Evolutionary conservation across 2,888 invertebrate species (phyloP), one percentile per base, ranked within the genome.

Genomic region (Callosobruchus maculatus): DNA sequence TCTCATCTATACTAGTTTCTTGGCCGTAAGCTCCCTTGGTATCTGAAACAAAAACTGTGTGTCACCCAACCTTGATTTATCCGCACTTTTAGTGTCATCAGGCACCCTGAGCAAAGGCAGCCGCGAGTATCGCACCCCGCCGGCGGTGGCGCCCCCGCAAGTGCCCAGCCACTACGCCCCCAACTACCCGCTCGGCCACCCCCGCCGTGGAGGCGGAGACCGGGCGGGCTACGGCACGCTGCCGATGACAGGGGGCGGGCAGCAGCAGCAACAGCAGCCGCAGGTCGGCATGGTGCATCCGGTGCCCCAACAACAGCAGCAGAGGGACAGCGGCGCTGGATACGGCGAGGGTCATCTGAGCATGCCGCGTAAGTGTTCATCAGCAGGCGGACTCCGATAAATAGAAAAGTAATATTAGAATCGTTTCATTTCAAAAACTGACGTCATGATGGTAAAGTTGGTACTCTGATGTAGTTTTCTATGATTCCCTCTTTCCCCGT

Each of bases 151-250:
- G 67, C 98, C 98, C 2, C 98, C 98, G 7, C 97, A 97, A 87
- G 96, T 96, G 79, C 98, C 98, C n/a, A 96, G 96, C 82, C 97
- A 97, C 87, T 98, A 98, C 87, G 97, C 97, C 20, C 97, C 97
- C 0, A 97, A 97, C 88, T 97, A 96, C 88, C 97, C 97, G 18
- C 88, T 95, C 79, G 94, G 94, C 0, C 94, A 94, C 88, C 93
- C 93, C 0, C 89, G 93, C 78, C 89, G 93, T 68, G 86, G 82
- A 0, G 83, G 81, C n/a, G 88, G 88, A 78, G 83, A 88, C 49
- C 81, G 86, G 4, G 93, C 95, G 0, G 96, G 96, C 0, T 97
- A 97, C 85, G 95, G 96, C 81, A 95, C 96, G 1, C 86, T 96
- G 76, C 97, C 96, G 0, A 91, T 95, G 80, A 89, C 89, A 0